A percentile compares a stretch with the other conserved stretches of the same genome.
phyloP scores from a whole-genome alignment of 1,140 invertebrate species.

The Orchestia grillus region DNA sequence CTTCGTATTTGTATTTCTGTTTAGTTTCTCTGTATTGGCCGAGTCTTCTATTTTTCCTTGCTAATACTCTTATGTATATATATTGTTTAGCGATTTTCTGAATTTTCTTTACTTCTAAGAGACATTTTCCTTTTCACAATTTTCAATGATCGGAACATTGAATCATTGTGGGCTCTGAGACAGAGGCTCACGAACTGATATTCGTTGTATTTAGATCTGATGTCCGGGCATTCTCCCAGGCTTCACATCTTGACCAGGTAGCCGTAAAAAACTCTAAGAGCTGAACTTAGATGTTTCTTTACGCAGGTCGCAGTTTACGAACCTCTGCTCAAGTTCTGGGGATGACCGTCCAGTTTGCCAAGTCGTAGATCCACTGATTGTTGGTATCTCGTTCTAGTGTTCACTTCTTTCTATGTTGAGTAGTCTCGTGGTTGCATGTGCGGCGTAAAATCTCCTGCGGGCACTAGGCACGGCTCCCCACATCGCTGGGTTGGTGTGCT shows the following conservation, averaged over 20 bases:
- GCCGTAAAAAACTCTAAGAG: neutral
- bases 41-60: neutral
- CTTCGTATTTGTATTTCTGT: neutral
- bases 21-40: neutral
- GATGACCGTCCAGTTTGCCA: neutral
- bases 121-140: neutral
- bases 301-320: neutral
- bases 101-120: neutral
- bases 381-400: neutral
- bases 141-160: neutral
- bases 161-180: neutral
- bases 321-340: neutral
- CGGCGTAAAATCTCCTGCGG: neutral
- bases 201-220: neutral
- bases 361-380: neutral
- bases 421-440: neutral
- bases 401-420: neutral
- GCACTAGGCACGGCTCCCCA: neutral
- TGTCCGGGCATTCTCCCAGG: neutral
- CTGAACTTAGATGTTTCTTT: neutral
- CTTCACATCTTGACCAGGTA: neutral
- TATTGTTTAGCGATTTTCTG: neutral
- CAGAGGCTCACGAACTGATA: neutral
- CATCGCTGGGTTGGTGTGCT: neutral
- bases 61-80: neutral